Evolutionary conservation across 2,888 invertebrate species (phyloP), one percentile per base, ranked within the genome.

Genomic region (Drosophila histrio): DNA sequence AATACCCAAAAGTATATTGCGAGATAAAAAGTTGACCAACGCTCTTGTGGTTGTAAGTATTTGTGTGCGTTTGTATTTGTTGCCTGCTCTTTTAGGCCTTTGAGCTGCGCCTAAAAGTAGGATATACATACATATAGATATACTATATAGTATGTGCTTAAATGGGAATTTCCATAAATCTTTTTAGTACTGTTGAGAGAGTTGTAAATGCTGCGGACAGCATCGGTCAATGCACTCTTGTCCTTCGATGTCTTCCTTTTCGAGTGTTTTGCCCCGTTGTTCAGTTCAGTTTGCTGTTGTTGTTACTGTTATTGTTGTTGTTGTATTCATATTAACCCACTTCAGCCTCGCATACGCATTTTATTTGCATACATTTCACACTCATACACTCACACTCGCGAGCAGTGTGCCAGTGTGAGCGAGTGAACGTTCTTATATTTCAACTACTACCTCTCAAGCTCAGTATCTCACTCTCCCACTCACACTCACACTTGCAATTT

Each of bases 321-420:
- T 79, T 74, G 83, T 75, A 78, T 85, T 86, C 70, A 75, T 80
- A 85, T 84, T 86, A 86, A 86, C 87, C 85, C 85, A 86, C 81
- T 87, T 87, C 82, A 82, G 81, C 53, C 70, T 72, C 78, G 82
- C 62, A 87, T 69, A 86, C 85, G 87, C 85, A 86, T 85, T 82
- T 82, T 87, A 86, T 86, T 86, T 85, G 80, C 85, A 86, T 87
- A 78, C 79, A 82, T 78, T 87, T 81, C 38, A 39, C 41, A 52
- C 56, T 39, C 44, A 43, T 39, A 60, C 59, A 39, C 24, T 26
- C 47, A 17, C 22, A 24, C 8, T 49, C 50, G 43, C 60, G 34
- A 44, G 58, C 62, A 47, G 57, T 8, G 6, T 43, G 28, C 34
- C 5, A 19, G 11, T 39, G 17, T n/a, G 22, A 44, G 17, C 17